Base-by-base conservation (phyloP, 2,797 vertebrate genomes). In the Echeneis naucrates region DNA sequence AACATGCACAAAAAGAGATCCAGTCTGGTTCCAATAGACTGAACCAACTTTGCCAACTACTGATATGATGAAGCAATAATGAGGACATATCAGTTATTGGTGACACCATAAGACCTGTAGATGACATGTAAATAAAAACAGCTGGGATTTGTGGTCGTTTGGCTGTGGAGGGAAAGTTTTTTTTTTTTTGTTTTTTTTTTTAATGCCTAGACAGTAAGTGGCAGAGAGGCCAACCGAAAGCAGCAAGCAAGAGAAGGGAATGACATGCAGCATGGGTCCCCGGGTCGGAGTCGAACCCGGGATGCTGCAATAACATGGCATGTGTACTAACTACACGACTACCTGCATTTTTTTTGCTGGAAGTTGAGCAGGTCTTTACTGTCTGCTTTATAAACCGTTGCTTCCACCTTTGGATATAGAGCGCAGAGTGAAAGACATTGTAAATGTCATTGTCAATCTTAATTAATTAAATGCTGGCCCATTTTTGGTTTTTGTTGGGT, bases 1-100 rank as follows among this genome's bases (percentile, higher is more conserved):
- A 83, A 83, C 84, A 72, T 79, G 1, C 26, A 69, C 47, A 54
- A 59, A 57, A 61, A 42, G 38, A 48, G 13, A 55, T 64, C 45
- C 26, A 50, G 64, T 57, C 55, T 72, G 67, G 53, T 63, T 63
- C 30, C 32, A 68, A 61, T 64, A 60, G 55, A 68, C 53, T 74
- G 30, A 58, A 58, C 62, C 60, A 9, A 7, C 42, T 77, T 76
- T 48, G 68, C 52, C 17, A 44, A 23, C 57, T 38, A 11, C 45
- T 63, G 19, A 50, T 70, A 65, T 70, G 42, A 64, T 65, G 47
- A 67, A 45, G 38, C 23, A 14, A 60, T 64, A 56, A 74, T 68
- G 52, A 67, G 44, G 48, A 37, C 47, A 32, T 69, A 24, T 48
- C 42, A 52, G 52, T 13, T 30, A 57, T 32, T 48, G 8, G 47